These are phyloP conservation scores for Protobothrops mucrosquamatus DNA, from an alignment of 2,113 vertebrate genomes.

Conservation along the genomic window DNA sequence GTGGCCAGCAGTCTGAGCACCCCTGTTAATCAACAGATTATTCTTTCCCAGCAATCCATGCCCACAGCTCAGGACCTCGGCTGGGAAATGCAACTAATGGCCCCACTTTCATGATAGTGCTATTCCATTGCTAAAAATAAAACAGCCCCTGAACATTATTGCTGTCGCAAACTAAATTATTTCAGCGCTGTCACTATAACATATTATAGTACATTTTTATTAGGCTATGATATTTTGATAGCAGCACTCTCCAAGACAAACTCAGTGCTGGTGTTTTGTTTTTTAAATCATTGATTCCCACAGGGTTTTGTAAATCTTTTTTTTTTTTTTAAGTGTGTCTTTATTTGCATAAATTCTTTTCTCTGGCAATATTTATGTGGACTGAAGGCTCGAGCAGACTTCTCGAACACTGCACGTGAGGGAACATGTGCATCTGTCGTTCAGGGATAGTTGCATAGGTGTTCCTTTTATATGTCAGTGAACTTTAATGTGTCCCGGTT, in stretches of 20 bases:
- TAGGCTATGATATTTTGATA: slow-evolving; percentile 15
- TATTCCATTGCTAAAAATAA: not conserved
- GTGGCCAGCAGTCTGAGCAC: not conserved
- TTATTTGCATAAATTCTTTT: slow-evolving; percentile 11
- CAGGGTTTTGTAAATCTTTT: not conserved
- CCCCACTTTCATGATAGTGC: not conserved
- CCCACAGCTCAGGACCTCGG: not conserved
- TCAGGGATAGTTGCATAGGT: not conserved
- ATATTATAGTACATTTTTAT: slow-evolving; percentile 27
- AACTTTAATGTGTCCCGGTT: not conserved
- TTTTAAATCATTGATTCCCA: not conserved
- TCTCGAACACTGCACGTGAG: not conserved
- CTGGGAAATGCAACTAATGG: not conserved
- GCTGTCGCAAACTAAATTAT: slow-evolving; percentile 11
- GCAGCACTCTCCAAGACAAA: not conserved
- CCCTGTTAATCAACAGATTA: not conserved
- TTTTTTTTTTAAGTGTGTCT: slow-evolving; percentile 13
- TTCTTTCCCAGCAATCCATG: not conserved
- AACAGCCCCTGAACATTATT: not conserved
- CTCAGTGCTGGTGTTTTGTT: not conserved
- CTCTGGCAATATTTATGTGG: not conserved
- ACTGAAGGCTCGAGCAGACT: not conserved
- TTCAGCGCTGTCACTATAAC: slow-evolving; percentile 12
- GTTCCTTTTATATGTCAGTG: not conserved
- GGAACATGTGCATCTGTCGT: not conserved